A percentile compares a stretch with the other conserved stretches of the same genome.
phyloP scores from a whole-genome alignment of 2,797 vertebrate genomes.

The Delichon dasypus region DNA sequence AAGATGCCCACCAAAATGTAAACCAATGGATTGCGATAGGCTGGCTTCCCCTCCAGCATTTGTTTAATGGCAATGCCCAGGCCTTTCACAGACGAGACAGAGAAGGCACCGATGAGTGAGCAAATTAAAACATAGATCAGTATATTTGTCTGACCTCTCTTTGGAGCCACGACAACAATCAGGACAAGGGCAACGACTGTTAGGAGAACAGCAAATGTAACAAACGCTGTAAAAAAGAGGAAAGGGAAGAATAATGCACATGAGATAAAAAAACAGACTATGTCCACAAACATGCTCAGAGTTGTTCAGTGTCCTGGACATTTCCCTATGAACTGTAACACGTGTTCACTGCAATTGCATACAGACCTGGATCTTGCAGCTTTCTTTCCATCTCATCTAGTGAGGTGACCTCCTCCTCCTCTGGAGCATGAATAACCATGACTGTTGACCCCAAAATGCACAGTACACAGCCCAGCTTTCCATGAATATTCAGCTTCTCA shows the following conservation, averaged over 20 bases:
- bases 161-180: constrained; percentile 76
- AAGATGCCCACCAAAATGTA: constrained; percentile 72
- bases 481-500: constrained; percentile 81
- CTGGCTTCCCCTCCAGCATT: constrained; percentile 67
- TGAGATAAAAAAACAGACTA: background rate
- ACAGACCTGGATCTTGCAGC: constrained; percentile 81
- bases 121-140: constrained; percentile 81
- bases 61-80: constrained; percentile 80
- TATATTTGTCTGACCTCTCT: constrained; percentile 77
- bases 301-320: background rate
- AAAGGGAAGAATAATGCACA: background rate
- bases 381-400: constrained; percentile 80
- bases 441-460: constrained; percentile 79
- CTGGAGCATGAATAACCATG: constrained; percentile 82
- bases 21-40: constrained; percentile 72
- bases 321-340: background rate
- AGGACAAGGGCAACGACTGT: constrained; percentile 68
- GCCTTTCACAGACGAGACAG: constrained; percentile 82
- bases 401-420: constrained; percentile 79
- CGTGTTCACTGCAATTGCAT: background rate
- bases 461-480: constrained; percentile 80
- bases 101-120: constrained; percentile 81
- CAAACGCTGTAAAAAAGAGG: constrained; percentile 69
- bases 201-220: constrained; percentile 74
- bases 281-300: background rate